Base-by-base conservation (phyloP, 2,797 vertebrate species). In the Lemur catta region DNA sequence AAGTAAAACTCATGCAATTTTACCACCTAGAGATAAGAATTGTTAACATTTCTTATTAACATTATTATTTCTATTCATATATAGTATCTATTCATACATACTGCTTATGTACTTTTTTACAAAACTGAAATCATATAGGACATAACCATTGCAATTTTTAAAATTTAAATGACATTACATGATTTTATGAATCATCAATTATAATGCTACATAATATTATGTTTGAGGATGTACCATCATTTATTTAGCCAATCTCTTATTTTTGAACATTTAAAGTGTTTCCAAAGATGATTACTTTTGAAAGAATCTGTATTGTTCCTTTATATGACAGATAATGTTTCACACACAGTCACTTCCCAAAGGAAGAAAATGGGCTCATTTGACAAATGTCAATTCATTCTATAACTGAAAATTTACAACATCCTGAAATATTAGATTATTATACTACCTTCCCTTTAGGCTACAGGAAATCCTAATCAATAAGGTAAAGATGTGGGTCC, bases 191-290 rank as follows among this genome's bases (percentile, higher is more conserved):
- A 65, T 84, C 78, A 79, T 71, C 26, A 41, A 46, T 74, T 91
- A 26, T 88, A 94, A 72, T 38, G 28, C 26, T 87, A 22, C 20
- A 18, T 28, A 43, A 48, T 52, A 76, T 87, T 85, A 65, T 1
- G 48, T 89, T 86, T 81, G 67, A 94, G 52, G 28, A 61, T n/a
- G 2, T 48, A 35, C 41, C 10, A 67, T 93, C 33, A 82, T 43
- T 67, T 94, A 80, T 41, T 84, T 87, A 87, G 72, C 17, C 38
- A 48, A 18, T 52, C 13, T 69, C 22, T 76, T 63, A 41, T 7
- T 94, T 93, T 82, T 89, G 5, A 94, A 57, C 41, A 93, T 81
- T 85, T 59, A 81, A 48, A 81, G 93, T 91, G 4, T 94, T 91
- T 94, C 55, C 26, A 95, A 38, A 35, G 48, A 74, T 69, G 24